Base-by-base conservation (phyloP, 2,888 invertebrate species). In the Idaea straminata region DNA sequence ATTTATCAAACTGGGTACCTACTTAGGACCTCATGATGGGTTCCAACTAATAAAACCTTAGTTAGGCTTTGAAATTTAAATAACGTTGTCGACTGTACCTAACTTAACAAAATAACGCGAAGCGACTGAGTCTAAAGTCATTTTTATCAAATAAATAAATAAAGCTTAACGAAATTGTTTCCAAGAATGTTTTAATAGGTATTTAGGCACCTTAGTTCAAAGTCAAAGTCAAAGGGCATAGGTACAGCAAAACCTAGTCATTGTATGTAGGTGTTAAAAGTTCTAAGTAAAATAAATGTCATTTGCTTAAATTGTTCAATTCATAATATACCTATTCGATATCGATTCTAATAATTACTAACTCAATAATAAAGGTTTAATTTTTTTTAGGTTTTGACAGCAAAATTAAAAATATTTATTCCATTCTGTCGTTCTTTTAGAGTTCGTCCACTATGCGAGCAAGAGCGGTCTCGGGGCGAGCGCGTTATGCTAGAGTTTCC, bases 391-490 rank as follows among this genome's bases (percentile, higher is more conserved):
- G 25, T 25, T 25, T 25, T 25, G 1, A 36, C 36, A 36, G 10
- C 5, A 10, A 36, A 36, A 1, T 36, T n/a, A n/a, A n/a, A n/a
- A n/a, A 25, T 25, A 1, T 2, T 25, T 25, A 25, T 25, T 3
- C 3, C 25, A 1, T 16, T 62, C 13, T 35, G 16, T 59, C 47
- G 35, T 0, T 38, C 36, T 15, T 38, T 35, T 81, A 97, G 98
- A 84, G 97, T 98, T 0, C 94, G 98, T 16, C 98, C 98, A 0
- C 88, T 97, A 61, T 96, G 94, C 83, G 94, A 94, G 0, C 96
- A 95, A 81, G 98, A 98, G 87, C 92, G 94, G 25, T 94, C 95
- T 67, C 88, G 94, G 34, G 94, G 94, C 15, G 96, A 97, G 78
- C 94, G 94, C 4, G 92, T 94, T 72, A 94, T 96, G 62, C 92